Evolutionary conservation across 2,797 vertebrate species (phyloP), one percentile per base, ranked within the genome.

Genomic region (Chloroceryle inda): DNA sequence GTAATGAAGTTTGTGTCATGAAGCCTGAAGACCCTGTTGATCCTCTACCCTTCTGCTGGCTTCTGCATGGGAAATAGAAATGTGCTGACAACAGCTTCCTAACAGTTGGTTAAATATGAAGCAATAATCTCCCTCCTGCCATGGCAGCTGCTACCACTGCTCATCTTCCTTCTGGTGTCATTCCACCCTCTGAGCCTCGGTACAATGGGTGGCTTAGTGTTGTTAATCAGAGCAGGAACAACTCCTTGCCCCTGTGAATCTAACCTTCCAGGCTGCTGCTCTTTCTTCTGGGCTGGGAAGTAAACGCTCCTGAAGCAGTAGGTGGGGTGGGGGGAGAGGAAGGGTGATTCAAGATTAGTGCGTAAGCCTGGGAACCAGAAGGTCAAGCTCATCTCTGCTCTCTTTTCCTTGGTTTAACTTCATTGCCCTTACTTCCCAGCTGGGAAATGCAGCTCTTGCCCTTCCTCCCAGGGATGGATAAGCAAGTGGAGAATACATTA

Each of bases 1-100:
- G 83, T 93, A 95, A 95, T 77, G 83, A 93, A 77, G 74, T 90
- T 88, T 86, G 85, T 82, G 83, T 86, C 0, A 1, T 64, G 77
- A 76, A 92, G 59, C 73, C 56, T 73, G 71, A 95, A 83, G 91
- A 29, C 27, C 73, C 37, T 40, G 50, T 67, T n/a, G 58, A 29
- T 91, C 62, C 45, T 71, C 71, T 50, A 4, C 37, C 44, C 27
- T 47, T 19, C 45, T 49, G 27, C 88, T 52, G 42, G 31, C 11
- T 49, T 82, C 13, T 35, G 3, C 4, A 18, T 7, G 53, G 56
- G 72, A 85, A 85, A 47, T 5, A 75, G 71, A 55, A 83, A 80
- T 1, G 10, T 2, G 20, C 23, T 79, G 91, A 80, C 61, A 88
- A 17, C 37, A 16, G 22, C 50, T 80, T 58, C 75, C 78, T 76